Evolutionary conservation across 2,113 vertebrate species (phyloP), one percentile per base, ranked within the genome.

Genomic region (Shinisaurus crocodilurus): DNA sequence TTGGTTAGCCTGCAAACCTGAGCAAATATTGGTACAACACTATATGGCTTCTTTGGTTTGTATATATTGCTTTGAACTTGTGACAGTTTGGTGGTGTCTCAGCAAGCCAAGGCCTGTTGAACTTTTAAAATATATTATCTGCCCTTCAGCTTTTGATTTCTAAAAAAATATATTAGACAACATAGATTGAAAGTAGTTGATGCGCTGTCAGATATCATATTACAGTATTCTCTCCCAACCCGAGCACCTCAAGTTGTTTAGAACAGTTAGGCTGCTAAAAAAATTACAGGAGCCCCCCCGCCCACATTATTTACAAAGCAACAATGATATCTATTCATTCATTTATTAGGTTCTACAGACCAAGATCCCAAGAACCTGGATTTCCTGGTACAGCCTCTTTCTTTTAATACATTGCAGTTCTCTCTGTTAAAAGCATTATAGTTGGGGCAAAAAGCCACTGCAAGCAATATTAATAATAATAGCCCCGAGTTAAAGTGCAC

Each of bases 11-110:
- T 65, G 89, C 83, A 82, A 93, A 88, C 65, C 87, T 82, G 40
- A 43, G 48, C 54, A 67, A 83, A 88, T 6, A 18, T 82, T 86
- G 45, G 27, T 2, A 0, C 34, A 74, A 85, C 0, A 6, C 77
- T 40, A 48, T 70, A 72, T 84, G 70, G 87, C 77, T 81, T 91
- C 82, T 92, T 82, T 80, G 54, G 89, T 92, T 92, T 91, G 87
- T 86, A 91, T 3, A 48, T 9, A n/a, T 86, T 80, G 83, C 0
- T 0, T 77, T 93, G 91, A 88, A 63, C 72, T 34, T 34, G 75
- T 0, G 45, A 50, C 0, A 2, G 74, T 54, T 74, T 63, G 25
- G 25, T 84, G 70, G n/a, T 29, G 37, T 84, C 72, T 84, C 29
- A 45, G 43, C 37, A 50, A 90, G 83, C 50, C 70, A 70, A 48